Conservation (phyloP, 2,113 vertebrate species). For the Chamaea fasciata region DNA sequence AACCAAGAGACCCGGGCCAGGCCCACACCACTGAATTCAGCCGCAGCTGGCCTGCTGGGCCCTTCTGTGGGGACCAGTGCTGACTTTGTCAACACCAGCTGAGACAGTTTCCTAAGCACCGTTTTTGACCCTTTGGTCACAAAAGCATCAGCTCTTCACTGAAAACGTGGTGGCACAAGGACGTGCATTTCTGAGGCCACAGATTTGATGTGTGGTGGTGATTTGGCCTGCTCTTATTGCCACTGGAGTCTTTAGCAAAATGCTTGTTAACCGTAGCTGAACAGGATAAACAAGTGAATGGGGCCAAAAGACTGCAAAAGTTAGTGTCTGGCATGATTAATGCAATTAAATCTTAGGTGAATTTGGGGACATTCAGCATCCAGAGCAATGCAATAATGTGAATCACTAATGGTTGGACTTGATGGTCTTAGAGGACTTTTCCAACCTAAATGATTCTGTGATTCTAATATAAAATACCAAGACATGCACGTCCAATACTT, state of each 20-base stretch:
- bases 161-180: not conserved
- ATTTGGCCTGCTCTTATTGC: not conserved
- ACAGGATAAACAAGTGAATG: not conserved
- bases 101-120: not conserved
- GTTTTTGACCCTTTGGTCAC: not conserved
- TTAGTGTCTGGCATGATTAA: not conserved
- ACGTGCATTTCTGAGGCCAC: rapidly evolving
- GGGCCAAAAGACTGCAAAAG: not conserved
- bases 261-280: not conserved
- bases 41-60: rapidly evolving
- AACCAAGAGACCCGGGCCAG: not conserved
- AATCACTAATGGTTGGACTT: not conserved
- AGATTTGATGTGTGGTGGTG: not conserved
- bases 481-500: not conserved
- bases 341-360: not conserved
- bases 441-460: not conserved
- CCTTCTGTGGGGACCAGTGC: rapidly evolving
- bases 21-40: not conserved
- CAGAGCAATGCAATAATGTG: not conserved
- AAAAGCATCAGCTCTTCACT: not conserved
- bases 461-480: not conserved
- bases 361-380: not conserved
- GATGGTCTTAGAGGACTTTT: not conserved
- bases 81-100: not conserved
- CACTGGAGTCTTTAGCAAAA: not conserved